Base-by-base conservation (phyloP, 2,888 invertebrate genomes). In the Taphrorychus bicolor region DNA sequence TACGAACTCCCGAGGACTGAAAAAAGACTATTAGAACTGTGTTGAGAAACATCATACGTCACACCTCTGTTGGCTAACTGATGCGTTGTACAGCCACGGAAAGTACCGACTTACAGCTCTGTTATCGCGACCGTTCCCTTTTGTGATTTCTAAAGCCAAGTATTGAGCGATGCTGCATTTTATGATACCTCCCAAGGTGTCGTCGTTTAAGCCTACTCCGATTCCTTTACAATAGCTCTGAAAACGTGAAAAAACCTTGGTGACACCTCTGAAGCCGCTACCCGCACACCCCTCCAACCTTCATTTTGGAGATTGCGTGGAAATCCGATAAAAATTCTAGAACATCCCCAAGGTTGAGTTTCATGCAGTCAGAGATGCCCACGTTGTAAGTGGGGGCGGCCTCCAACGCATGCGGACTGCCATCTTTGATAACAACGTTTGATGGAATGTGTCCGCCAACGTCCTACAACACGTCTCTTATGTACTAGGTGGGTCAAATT, bases 161-260 rank as follows among this genome's bases (percentile, higher is more conserved):
- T 92, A 94, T 81, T 95, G 94, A 0, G 98, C 95, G 51, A 98
- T 89, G 19, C 95, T 97, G 45, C 97, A 96, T 83, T 99, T 99
- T 59, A 99, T 87, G 56, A 96, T 93, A 0, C 97, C 97, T 0
- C 98, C 98, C 21, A 99, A 84, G 0, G 98, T 97, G 81, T 98
- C 98, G 82, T 98, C 97, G 80, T 97, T 95, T 67, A 96, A 83
- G 64, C 94, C 85, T 70, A 87, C 84, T 19, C 83, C 81, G 59
- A 84, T 83, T 3, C 89, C 90, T 81, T 91, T 91, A 77, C 87
- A 87, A 77, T 89, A 90, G 76, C 88, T 90, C 89, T 91, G 73
- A 69, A 81, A 79, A 51, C 0, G 17, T 11, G 18, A 56, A 0
- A 41, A 22, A n/a, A n/a, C n/a, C n/a, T n/a, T n/a, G n/a, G n/a